Conservation (phyloP, 2,113 vertebrate species). For the Channa maculata region DNA sequence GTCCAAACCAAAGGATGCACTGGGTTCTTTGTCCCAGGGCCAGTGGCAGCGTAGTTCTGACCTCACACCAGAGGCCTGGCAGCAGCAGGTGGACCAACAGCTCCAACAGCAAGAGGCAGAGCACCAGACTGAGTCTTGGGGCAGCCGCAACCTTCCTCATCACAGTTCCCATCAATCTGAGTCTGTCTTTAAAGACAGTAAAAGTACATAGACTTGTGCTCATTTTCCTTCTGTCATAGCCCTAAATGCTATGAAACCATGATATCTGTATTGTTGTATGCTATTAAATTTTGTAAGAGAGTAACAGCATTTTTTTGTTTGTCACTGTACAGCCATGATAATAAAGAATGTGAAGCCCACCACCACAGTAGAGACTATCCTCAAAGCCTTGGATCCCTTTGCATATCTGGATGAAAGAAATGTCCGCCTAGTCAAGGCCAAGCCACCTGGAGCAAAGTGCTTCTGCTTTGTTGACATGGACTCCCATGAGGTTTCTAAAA, state of each 20-base stretch:
- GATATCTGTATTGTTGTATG: not conserved
- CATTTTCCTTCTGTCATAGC: not conserved
- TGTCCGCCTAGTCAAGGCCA: constrained; percentile 94
- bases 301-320: not conserved
- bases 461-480: constrained; percentile 97
- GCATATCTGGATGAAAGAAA: constrained; percentile 92
- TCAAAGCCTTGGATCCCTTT: constrained; percentile 92
- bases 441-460: constrained; percentile 88
- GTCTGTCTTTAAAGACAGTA: constrained; percentile 83
- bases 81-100: constrained; percentile 84
- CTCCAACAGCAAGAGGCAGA: constrained; percentile 76
- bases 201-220: constrained; percentile 70
- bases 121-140: constrained; percentile 74
- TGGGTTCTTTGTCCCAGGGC: constrained; percentile 54
- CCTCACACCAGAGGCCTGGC: constrained; percentile 85
- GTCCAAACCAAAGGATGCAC: constrained; percentile 37
- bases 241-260: not conserved
- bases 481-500: constrained; percentile 88
- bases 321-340: constrained; percentile 88
- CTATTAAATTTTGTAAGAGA: not conserved
- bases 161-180: constrained; percentile 53
- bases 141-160: constrained; percentile 59
- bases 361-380: constrained; percentile 91
- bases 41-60: constrained; percentile 82
- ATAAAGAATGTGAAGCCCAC: constrained; percentile 93